Evolutionary conservation across 2,888 invertebrate genomes (phyloP), one percentile per base, ranked within the genome.

Genomic region (Pyrocoelia pectoralis): DNA sequence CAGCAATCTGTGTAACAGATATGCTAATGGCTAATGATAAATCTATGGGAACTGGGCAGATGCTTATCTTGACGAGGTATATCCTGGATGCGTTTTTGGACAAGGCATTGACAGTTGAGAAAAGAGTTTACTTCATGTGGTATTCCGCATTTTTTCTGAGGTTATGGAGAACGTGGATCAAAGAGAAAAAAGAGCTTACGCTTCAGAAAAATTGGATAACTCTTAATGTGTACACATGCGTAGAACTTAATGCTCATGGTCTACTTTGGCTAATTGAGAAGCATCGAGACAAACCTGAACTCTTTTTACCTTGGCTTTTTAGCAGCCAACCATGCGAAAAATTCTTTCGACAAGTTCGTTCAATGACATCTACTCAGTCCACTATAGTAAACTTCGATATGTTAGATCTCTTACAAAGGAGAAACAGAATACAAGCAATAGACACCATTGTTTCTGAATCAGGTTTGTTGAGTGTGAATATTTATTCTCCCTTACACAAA

Each of bases 361-460:
- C 66, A 1, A 61, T 67, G 63, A 63, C 69, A 2, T 52, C 51
- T 2, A 66, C 67, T 9, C 53, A 17, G 1, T 46, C 46, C 1
- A 46, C 17, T 17, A n/a, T 46, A 1, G 18, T 46, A 1, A 46
- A 46, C 17, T 46, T 46, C 15, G 18, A 46, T 17, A 18, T 46
- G 17, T 10, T 46, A 10, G 46, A 46, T 18, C 15, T 46, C 1
- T 8, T 46, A 18, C 46, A 46, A 17, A 46, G 18, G 8, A 17
- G 46, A 17, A 1, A 46, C n/a, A 17, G 46, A 46, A 46, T 46
- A 3, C 46, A 18, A n/a, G 18, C 46, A 18, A 14, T 46, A 1
- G 15, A 14, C 17, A 18, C 15, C n/a, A 46, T 46, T 17, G n/a
- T 46, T 6, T 3, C 2, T 17, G 46, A 46, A 5, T 3, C 46